phyloP scores from a whole-genome alignment of 2,888 invertebrate species.

The Andrena chrysosceles region DNA sequence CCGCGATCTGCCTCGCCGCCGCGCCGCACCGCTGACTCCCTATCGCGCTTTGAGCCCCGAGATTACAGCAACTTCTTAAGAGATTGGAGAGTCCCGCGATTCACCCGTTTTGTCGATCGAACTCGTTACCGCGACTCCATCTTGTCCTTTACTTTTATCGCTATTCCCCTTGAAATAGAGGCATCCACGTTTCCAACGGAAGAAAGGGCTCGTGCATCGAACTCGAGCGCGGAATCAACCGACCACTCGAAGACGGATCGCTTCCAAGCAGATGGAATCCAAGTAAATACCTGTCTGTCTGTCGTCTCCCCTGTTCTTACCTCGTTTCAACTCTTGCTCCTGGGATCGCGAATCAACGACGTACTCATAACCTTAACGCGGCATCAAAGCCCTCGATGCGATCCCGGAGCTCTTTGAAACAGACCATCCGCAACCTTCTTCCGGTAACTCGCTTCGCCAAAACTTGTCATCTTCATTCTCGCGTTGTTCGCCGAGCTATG shows the following conservation, averaged over 20 bases:
- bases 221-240: not conserved
- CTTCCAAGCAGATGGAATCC: not conserved
- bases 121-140: not conserved
- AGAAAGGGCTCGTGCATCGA: too few relatives aligned
- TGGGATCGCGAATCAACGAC: too few relatives aligned
- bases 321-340: slow-evolving; percentile 9
- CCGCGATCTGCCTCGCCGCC: slow-evolving; percentile 10
- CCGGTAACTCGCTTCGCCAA: slow-evolving; percentile 17
- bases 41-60: slow-evolving; percentile 18
- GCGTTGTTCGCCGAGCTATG: slow-evolving; percentile 36
- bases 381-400: slow-evolving; percentile 7
- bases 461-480: slow-evolving; percentile 23
- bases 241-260: not conserved
- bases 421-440: slow-evolving; percentile 18
- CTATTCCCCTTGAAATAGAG: not conserved
- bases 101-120: slow-evolving; percentile 1
- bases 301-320: not conserved
- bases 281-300: not conserved
- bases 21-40: not conserved
- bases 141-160: not conserved
- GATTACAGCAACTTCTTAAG: slow-evolving; percentile 41
- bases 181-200: not conserved
- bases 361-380: not conserved
- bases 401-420: slow-evolving; percentile 21
- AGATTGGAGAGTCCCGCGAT: slow-evolving; percentile 25